These are phyloP conservation scores for Dromius quadrimaculatus DNA, from an alignment of 2,888 invertebrate genomes.

Conservation along the genomic window DNA sequence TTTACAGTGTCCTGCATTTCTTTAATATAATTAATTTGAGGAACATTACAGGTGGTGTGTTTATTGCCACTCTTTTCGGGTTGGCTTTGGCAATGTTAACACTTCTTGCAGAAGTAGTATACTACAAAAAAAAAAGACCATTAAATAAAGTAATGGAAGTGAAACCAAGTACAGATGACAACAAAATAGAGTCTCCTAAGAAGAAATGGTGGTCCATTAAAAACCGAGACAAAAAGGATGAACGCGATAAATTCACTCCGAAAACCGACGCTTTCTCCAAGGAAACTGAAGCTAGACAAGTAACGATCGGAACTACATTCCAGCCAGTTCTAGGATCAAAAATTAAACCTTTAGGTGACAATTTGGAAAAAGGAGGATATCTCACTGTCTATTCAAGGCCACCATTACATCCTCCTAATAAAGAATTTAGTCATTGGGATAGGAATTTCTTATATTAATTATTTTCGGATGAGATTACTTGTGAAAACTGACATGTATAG, in stretches of 20 bases:
- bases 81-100: slow-evolving; percentile 87
- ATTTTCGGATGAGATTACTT: too few species aligned
- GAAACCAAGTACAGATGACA: slow-evolving; percentile 55
- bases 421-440: slow-evolving; percentile 26
- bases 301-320: slow-evolving; percentile 68
- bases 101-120: slow-evolving; percentile 83
- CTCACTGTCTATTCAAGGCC: slow-evolving; percentile 56
- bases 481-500: too few species aligned
- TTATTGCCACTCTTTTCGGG: slow-evolving; percentile 90
- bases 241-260: slow-evolving; percentile 11
- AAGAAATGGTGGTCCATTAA: slow-evolving; percentile 56
- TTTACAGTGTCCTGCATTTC: too few species aligned
- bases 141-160: slow-evolving; percentile 62
- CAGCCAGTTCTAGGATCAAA: slow-evolving; percentile 62
- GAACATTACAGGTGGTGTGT: slow-evolving; percentile 82
- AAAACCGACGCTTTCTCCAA: slow-evolving; percentile 41
- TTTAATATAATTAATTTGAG: slow-evolving; percentile 26
- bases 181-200: slow-evolving; percentile 58
- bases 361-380: slow-evolving; percentile 53
- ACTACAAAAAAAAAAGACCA: slow-evolving; percentile 74
- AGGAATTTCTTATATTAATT: slow-evolving; percentile 38
- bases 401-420: slow-evolving; percentile 47
- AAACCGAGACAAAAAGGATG: slow-evolving; percentile 36
- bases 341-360: slow-evolving; percentile 51
- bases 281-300: slow-evolving; percentile 60